Evolutionary conservation across 2,888 invertebrate species (phyloP), one percentile per base, ranked within the genome.

Genomic region (Caenorhabditis sp.): DNA sequence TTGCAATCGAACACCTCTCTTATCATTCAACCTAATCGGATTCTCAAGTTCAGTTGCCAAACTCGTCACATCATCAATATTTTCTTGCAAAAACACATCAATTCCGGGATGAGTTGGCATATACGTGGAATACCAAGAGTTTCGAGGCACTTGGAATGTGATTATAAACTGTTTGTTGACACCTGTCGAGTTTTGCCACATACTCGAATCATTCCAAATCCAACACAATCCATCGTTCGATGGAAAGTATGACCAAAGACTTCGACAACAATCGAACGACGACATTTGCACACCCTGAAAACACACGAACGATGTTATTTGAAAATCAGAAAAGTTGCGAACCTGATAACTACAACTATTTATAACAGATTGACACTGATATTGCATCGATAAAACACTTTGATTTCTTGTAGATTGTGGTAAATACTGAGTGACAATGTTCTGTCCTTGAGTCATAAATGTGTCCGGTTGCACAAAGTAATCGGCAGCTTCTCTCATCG

Each of bases 91-190:
- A 27, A 76, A 82, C 12, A 82, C 62, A 21, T 81, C 80, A 19
- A 82, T 63, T 17, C 82, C 82, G 0, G 82, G 82, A 74, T 81
- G 81, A 1, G 61, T 66, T 2, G 69, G 65, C 27, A 76, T 61
- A 50, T 66, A 77, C 6, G 70, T 57, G 23, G 81, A 77, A 57
- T 76, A 81, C 81, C 82, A 79, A 0, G 82, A 82, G 63, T 81
- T 82, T 21, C 77, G 72, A 14, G 79, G 66, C 62, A 79, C 79
- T 66, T 79, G 79, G 58, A 79, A 77, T 49, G 75, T 72, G 49
- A 79, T 76, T n/a, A 51, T 50, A 64, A 79, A 77, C 59, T 79
- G 77, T 55, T 72, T 60, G 37, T 66, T 69, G n/a, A 68, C 31
- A 1, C 70, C 69, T 2, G 79, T 77, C 0, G 68, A 72, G 50